Conservation (phyloP, 1,140 invertebrate species). For the Thalassaphorura encarpata region DNA sequence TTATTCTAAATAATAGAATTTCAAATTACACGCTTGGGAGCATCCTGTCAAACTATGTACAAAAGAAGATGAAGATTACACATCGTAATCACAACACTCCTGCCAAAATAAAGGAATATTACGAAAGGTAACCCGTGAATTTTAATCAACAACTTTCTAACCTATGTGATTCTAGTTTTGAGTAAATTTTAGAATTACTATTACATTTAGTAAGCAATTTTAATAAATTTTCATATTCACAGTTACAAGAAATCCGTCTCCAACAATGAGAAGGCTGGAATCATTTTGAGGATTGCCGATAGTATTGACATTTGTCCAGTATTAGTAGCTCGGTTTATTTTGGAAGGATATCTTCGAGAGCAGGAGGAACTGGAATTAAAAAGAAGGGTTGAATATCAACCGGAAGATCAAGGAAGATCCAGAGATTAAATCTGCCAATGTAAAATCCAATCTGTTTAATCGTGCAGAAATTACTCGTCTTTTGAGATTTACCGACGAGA, state of each 20-base stretch:
- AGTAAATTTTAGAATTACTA: neutral
- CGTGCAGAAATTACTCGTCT: slow-evolving; percentile 44
- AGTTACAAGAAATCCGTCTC: slow-evolving; percentile 33
- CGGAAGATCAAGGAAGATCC: neutral
- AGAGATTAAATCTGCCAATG: neutral
- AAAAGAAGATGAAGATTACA: slow-evolving; percentile 25
- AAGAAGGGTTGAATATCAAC: neutral
- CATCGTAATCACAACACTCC: slow-evolving; percentile 24
- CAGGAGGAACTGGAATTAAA: slow-evolving; percentile 13
- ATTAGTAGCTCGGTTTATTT: slow-evolving; percentile 51
- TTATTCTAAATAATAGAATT: slow-evolving; percentile 7
- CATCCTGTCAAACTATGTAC: slow-evolving; percentile 25
- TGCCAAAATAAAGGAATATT: slow-evolving; percentile 21
- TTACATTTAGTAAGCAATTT: neutral
- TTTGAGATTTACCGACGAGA: slow-evolving; percentile 58
- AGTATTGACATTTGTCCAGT: slow-evolving; percentile 49
- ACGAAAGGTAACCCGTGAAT: slow-evolving; percentile 20
- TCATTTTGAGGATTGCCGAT: slow-evolving; percentile 49
- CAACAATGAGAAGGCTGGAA: slow-evolving; percentile 39
- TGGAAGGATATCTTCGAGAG: slow-evolving; percentile 46
- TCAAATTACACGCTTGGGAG: slow-evolving; percentile 29
- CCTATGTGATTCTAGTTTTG: neutral
- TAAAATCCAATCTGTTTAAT: neutral
- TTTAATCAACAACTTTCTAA: neutral
- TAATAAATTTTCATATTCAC: slow-evolving; percentile 1